Evolutionary conservation across 1,140 invertebrate species (phyloP), one percentile per base, ranked within the genome.

Genomic region (Bombus waltoni): DNA sequence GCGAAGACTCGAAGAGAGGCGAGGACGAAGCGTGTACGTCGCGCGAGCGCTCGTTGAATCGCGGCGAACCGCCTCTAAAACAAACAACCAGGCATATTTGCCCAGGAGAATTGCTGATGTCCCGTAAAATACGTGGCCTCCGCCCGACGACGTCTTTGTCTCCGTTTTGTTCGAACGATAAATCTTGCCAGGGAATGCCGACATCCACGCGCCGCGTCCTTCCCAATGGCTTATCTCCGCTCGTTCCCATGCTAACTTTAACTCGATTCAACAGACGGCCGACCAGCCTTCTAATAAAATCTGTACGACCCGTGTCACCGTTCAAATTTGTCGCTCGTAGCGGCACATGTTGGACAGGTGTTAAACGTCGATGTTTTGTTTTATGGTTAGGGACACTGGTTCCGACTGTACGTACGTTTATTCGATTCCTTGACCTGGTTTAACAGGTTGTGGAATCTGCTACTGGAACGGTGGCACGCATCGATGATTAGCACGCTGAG

Each of bases 1-100:
- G 65, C 70, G 59, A 59, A 18, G 18, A 22, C 18, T 10, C 65
- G 32, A 71, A 70, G 78, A 80, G 59, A 44, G 38, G 40, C 78
- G 35, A n/a, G 59, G 28, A n/a, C 59, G 59, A 62, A 62, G 42
- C 76, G 62, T 22, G 68, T 11, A 25, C 22, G 4, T 62, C 25
- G 68, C 35, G 68, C 28, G 28, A 9, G 22, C 40, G 28, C 65
- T 47, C n/a, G 80, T 59, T 40, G 81, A 83, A 83, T 83, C 81
- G 73, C 28, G 71, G 81, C 32, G 53, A 81, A 73, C 71, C 81
- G 68, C 44, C 73, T 75, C 81, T 75, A 76, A 76, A 83, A 83
- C 81, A 83, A 83, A 83, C 81, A 83, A 53, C 72, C 81, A 62
- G 72, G 38, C 72, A 66, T 83, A 83, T 83, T 83, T 83, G 73